Base-by-base conservation (phyloP, 2,888 invertebrate species). In the Endotricha flammealis region DNA sequence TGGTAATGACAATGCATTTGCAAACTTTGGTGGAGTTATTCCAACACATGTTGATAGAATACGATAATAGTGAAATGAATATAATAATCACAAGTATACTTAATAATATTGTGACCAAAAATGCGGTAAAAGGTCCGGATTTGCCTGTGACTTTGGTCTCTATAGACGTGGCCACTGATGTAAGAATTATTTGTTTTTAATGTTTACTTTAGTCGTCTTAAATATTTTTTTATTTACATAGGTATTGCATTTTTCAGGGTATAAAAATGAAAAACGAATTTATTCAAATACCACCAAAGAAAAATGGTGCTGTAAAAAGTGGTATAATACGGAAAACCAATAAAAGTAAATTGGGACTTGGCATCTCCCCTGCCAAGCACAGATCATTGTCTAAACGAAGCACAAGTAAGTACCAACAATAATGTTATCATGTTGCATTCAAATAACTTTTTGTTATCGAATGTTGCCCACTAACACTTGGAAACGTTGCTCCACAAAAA, bases 31-130 rank as follows among this genome's bases (percentile, higher is more conserved):
- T 78, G 8, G 32, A 39, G 11, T 45, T 82, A 39, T 76, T 81
- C 36, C 75, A 67, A 47, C 44, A 55, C 20, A 50, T 82, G 47
- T 53, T 83, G 3, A 38, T 60, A n/a, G 70, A 78, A 43, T 79
- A 70, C 46, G 64, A 83, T 45, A 66, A 72, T 24, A 79, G 76
- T 51, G 70, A 72, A 57, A 70, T 83, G 42, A 83, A 83, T 47
- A 71, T 76, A 42, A 38, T 69, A 23, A 42, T 81, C 29, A 74
- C 74, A 2, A 71, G 65, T 36, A 73, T 79, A 41, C 39, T 83
- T 14, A 72, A 69, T 38, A 79, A 76, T 48, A 44, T 83, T 28
- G 48, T 81, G 16, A 50, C 72, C 1, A 65, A 57, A 33, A 64
- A 44, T 45, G 49, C 56, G 36, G 32, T 48, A 9, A 57, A 58